Evolutionary conservation across 2,797 vertebrate species (phyloP).

Genomic region (Hapalemur alaotrensis): DNA sequence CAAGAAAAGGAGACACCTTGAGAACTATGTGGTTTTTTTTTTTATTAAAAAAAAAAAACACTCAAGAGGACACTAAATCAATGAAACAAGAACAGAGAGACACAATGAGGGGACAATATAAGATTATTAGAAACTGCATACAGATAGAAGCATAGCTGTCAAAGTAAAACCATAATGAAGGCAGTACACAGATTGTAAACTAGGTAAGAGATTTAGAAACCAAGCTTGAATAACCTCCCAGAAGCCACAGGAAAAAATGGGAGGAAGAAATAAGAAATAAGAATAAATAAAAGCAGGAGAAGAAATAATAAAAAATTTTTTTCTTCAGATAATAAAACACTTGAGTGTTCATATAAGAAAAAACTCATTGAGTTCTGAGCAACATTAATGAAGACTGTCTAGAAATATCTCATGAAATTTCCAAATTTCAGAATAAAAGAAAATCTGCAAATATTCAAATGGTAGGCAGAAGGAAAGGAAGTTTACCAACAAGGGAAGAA

Average conservation of each 20-base stretch:
- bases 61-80: background rate
- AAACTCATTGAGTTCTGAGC: background rate
- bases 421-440: conserved; percentile 1
- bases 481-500: background rate
- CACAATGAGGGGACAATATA: background rate
- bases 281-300: background rate
- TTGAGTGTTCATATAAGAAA: background rate
- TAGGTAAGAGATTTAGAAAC: background rate
- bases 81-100: background rate
- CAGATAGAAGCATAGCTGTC: background rate
- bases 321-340: background rate
- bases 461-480: background rate
- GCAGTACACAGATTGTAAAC: background rate
- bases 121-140: background rate
- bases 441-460: background rate
- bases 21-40: background rate
- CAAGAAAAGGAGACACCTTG: background rate
- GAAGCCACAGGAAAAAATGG: background rate
- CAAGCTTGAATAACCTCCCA: background rate
- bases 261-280: background rate
- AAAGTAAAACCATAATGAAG: background rate
- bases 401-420: background rate
- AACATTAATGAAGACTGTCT: background rate
- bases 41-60: background rate
- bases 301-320: background rate